Base-by-base conservation (phyloP, 1,140 invertebrate species). In the Druon quercuslanigerum region DNA sequence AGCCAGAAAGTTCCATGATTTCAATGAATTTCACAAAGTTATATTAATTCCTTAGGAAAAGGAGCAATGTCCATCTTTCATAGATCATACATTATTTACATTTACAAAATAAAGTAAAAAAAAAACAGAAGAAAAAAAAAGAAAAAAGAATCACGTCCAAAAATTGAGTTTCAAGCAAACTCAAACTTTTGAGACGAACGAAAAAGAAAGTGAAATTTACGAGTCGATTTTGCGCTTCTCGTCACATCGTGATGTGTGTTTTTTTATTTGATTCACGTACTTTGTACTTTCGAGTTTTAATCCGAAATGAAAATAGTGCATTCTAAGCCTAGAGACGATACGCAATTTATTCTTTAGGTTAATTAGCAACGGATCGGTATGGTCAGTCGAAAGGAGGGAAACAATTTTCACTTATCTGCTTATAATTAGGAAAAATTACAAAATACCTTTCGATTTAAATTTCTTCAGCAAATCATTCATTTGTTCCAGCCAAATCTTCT, bases 61-160 rank as follows among this genome's bases (percentile, higher is more conserved):
- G 82, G 77, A 84, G 82, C 77, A 79, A 80, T 81, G 74, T 80
- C 82, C 71, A 82, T 60, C 83, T 85, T 80, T 82, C 51, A 50
- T 60, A 60, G 57, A 72, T 72, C 60, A 60, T 60, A 76, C 60
- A 77, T 17, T 60, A 71, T 73, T 74, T 51, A 71, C 76, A 50
- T 57, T 56, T 73, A 20, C 50, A 71, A 51, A 77, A 78, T 71
- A 74, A 78, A 71, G 71, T 46, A 9, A 75, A 51, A 46, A 51
- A 17, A 20, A 70, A 75, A 50, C 25, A 54, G 54, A 5, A 25
- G 20, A 25, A 25, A 3, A 19, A 46, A 52, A 50, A 33, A 4
- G 5, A 33, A 19, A 46, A 52, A 50, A 46, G 6, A 46, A 46
- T 46, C 4, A 46, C 40, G 11, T 46, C 40, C 40, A 46, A 50